Evolutionary conservation across 2,888 invertebrate genomes (phyloP).

Genomic region (Himalopsyche anomala): DNA sequence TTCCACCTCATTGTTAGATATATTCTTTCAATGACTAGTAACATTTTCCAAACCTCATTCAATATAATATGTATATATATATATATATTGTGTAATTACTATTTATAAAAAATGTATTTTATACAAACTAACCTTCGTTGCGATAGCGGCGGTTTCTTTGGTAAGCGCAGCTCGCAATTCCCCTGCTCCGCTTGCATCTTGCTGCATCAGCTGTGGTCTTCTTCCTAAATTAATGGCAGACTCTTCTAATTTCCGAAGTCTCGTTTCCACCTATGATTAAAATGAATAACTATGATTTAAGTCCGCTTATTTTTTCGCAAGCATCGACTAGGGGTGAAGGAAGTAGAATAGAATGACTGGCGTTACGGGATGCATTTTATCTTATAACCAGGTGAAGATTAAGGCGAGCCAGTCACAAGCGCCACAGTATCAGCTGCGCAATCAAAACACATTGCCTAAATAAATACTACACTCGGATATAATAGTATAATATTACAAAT

Average conservation of each 20-base stretch:
- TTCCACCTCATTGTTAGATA: no score
- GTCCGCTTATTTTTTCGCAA: no score
- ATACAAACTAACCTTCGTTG: slow-evolving; percentile 45
- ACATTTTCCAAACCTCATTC: no score
- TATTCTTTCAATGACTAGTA: no score
- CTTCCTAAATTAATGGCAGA: slow-evolving; percentile 23
- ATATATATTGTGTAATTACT: no score
- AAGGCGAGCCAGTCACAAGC: not conserved
- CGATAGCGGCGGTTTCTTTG: slow-evolving; percentile 53
- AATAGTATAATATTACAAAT: slow-evolving; percentile 24
- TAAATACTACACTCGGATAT: not conserved
- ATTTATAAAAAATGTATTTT: no score
- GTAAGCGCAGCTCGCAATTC: slow-evolving; percentile 48
- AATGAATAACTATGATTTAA: no score
- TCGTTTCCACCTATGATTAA: slow-evolving; percentile 35
- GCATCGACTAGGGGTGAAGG: no score
- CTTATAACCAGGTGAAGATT: not conserved
- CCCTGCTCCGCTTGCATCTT: slow-evolving; percentile 41
- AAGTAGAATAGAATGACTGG: no score
- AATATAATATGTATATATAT: no score
- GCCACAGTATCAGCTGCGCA: not conserved
- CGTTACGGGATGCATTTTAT: slow-evolving; percentile 3
- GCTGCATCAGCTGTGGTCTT: slow-evolving; percentile 51
- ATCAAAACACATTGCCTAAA: slow-evolving; percentile 22
- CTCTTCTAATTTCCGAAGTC: slow-evolving; percentile 46